Evolutionary conservation across 2,888 invertebrate species (phyloP).

Genomic region (Ichneumoninae sp.): DNA sequence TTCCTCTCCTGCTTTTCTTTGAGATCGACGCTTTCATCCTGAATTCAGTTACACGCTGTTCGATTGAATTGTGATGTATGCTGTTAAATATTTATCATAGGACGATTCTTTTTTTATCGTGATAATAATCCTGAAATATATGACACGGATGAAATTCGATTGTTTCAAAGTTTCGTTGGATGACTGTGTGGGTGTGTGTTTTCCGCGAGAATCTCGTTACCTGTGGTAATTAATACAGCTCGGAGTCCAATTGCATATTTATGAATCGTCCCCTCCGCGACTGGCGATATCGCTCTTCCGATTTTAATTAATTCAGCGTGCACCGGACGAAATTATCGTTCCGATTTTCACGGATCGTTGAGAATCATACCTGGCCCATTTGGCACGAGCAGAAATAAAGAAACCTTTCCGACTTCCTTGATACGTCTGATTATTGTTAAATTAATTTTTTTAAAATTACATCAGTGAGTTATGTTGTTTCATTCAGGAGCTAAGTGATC

Average conservation of each 20-base stretch:
- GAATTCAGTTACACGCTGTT: slow-evolving; percentile 27
- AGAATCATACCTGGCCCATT: not conserved
- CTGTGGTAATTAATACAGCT: slow-evolving; percentile 79
- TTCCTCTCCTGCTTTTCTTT: slow-evolving; percentile 13
- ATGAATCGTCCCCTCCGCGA: slow-evolving; percentile 66
- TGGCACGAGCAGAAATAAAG: not conserved
- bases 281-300: slow-evolving; percentile 32
- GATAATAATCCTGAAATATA: slow-evolving; percentile 20
- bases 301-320: slow-evolving; percentile 77
- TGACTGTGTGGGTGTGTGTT: slow-evolving; percentile 17
- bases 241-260: slow-evolving; percentile 75
- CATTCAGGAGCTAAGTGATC: not conserved
- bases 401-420: not conserved
- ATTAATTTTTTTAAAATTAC: not conserved
- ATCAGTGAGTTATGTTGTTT: not conserved
- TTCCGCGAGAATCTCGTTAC: slow-evolving; percentile 71
- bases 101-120: not conserved
- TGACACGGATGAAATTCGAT: slow-evolving; percentile 35
- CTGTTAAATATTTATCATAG: slow-evolving; percentile 11
- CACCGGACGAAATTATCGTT: slow-evolving; percentile 72
- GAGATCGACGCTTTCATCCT: slow-evolving; percentile 31
- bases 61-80: slow-evolving; percentile 28
- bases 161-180: slow-evolving; percentile 43
- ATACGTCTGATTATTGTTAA: slow-evolving; percentile 1
- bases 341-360: slow-evolving; percentile 72